A percentile compares a stretch with the other conserved stretches of the same genome.
Evolutionary conservation across 1,140 invertebrate species (phyloP).

Genomic region (Lysiphlebus fabarum): DNA sequence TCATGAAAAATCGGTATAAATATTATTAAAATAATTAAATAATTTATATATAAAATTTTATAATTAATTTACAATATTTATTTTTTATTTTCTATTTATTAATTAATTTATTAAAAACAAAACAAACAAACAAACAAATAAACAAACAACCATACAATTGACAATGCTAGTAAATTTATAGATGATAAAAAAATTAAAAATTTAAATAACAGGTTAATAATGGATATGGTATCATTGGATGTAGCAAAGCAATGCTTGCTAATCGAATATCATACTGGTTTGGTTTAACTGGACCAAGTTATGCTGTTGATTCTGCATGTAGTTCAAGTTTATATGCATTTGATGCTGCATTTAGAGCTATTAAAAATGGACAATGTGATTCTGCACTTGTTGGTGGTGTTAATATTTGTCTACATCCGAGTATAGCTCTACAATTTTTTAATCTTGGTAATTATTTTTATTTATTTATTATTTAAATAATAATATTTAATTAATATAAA

Average conservation of each 20-base stretch:
- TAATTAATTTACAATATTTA: neutral
- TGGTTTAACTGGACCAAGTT: conserved; percentile 73
- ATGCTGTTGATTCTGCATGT: conserved; percentile 84
- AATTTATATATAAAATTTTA: neutral
- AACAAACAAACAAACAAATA: neutral
- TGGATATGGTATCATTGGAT: conserved; percentile 58
- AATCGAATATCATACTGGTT: conserved; percentile 81
- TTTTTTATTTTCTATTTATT: neutral
- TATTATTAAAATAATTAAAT: neutral
- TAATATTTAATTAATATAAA: conserved; percentile 1
- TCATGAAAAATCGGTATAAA: conserved; percentile 57
- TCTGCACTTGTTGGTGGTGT: conserved; percentile 82
- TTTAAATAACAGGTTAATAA: conserved; percentile 20
- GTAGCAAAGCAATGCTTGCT: conserved; percentile 85
- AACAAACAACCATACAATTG: too few species aligned
- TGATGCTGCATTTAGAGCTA: conserved; percentile 75
- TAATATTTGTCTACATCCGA: conserved; percentile 81
- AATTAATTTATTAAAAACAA: too few species aligned
- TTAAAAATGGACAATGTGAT: conserved; percentile 77
- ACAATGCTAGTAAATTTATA: too few species aligned
- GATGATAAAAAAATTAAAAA: neutral
- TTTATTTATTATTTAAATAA: too few species aligned
- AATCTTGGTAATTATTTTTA: conserved; percentile 44
- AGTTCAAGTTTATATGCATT: conserved; percentile 84
- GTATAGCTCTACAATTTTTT: conserved; percentile 77